Evolutionary conservation across 2,888 invertebrate species (phyloP).

Genomic region (Lasius platythorax): DNA sequence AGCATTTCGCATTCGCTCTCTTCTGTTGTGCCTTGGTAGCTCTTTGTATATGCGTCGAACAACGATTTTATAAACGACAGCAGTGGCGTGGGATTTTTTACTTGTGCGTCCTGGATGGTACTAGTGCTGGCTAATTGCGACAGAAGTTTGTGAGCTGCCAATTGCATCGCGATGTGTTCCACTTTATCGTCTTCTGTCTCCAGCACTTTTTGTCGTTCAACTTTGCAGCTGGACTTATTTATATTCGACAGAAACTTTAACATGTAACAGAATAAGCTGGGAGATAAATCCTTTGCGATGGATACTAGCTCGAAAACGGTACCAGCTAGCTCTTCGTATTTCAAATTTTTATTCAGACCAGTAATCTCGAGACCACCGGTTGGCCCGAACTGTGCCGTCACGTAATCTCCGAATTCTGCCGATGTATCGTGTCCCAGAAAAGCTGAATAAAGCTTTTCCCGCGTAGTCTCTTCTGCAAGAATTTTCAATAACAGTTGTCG

Average conservation of each 20-base stretch:
- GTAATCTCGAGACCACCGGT: slow-evolving; percentile 78
- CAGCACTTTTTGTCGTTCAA: slow-evolving; percentile 60
- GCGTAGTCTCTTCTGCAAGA: slow-evolving; percentile 68
- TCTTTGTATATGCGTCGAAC: slow-evolving; percentile 71
- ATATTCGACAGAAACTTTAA: slow-evolving; percentile 80
- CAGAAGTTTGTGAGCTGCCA: slow-evolving; percentile 81
- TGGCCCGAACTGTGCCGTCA: slow-evolving; percentile 77
- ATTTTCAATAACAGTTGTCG: slow-evolving; percentile 76
- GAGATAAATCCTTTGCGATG: slow-evolving; percentile 77
- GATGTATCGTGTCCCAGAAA: slow-evolving; percentile 75
- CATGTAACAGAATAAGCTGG: slow-evolving; percentile 84
- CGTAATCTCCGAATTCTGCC: slow-evolving; percentile 78
- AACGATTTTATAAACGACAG: slow-evolving; percentile 83
- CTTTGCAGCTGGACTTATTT: slow-evolving; percentile 51
- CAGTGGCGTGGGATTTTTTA: slow-evolving; percentile 82
- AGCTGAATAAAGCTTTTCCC: slow-evolving; percentile 74
- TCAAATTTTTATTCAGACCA: slow-evolving; percentile 75
- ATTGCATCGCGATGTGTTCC: slow-evolving; percentile 77
- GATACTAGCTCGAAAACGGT: slow-evolving; percentile 82
- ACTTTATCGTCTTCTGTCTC: slow-evolving; percentile 75
- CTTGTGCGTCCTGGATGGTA: slow-evolving; percentile 81
- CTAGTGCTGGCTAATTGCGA: slow-evolving; percentile 81
- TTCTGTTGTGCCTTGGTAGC: slow-evolving; percentile 59
- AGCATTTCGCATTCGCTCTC: slow-evolving; percentile 77
- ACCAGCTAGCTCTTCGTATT: slow-evolving; percentile 80